These are phyloP conservation scores for Agrochola litura DNA, from an alignment of 2,888 invertebrate species.

Conservation along the genomic window DNA sequence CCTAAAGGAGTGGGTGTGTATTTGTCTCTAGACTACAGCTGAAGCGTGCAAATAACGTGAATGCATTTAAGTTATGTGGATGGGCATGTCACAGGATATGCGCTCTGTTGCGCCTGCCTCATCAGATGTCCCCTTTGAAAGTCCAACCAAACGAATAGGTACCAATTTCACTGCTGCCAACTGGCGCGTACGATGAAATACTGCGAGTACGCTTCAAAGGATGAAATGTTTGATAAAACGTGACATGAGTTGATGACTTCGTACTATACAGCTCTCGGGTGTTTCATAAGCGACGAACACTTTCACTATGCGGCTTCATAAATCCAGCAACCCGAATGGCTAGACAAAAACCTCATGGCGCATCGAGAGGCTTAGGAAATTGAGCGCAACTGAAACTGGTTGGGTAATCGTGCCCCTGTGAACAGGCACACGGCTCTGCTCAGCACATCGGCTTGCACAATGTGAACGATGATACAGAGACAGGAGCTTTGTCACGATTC, in stretches of 20 bases:
- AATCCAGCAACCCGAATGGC: conserved; percentile 72
- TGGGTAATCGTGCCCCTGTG: conserved; percentile 80
- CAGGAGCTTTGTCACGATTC: conserved; percentile 81
- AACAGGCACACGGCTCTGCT: conserved; percentile 78
- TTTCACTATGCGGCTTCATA: conserved; percentile 79
- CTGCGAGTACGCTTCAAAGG: conserved; percentile 66
- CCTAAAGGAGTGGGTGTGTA: conserved; percentile 38
- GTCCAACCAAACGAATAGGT: conserved; percentile 78
- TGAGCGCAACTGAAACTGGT: conserved; percentile 79
- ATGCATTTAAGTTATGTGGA: conserved; percentile 74
- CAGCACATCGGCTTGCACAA: conserved; percentile 82
- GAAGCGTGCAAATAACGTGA: conserved; percentile 69
- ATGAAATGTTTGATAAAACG: conserved; percentile 63
- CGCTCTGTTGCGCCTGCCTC: conserved; percentile 83
- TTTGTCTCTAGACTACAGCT: conserved; percentile 50
- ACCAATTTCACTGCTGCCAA: conserved; percentile 85
- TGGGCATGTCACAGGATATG: conserved; percentile 84
- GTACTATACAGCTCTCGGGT: conserved; percentile 50
- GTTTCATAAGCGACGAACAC: conserved; percentile 79
- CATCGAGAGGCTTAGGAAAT: conserved; percentile 80
- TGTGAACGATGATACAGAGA: conserved; percentile 78
- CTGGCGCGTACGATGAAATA: conserved; percentile 80
- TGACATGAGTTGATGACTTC: conserved; percentile 64
- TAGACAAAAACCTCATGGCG: conserved; percentile 76
- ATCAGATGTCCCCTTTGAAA: conserved; percentile 86